Evolutionary conservation across 2,888 invertebrate species (phyloP).

Genomic region (Rhingia campestris): DNA sequence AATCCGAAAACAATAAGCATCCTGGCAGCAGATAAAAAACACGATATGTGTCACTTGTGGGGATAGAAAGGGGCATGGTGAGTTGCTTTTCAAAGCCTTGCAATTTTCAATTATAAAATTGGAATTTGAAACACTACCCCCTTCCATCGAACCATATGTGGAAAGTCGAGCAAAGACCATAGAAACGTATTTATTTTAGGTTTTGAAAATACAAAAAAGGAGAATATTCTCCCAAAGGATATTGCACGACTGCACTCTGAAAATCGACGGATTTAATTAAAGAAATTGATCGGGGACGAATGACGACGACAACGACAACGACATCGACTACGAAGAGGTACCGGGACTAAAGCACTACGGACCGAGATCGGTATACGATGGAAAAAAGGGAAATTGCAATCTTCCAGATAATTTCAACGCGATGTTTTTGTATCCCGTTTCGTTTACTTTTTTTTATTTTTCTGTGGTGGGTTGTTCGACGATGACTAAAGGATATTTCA

Average conservation of each 20-base stretch:
- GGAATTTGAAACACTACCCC: slow-evolving; percentile 46
- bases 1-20: slow-evolving; percentile 57
- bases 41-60: not conserved
- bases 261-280: slow-evolving; percentile 72
- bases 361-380: slow-evolving; percentile 28
- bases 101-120: slow-evolving; percentile 68
- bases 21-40: slow-evolving; percentile 9
- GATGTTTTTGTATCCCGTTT: slow-evolving; percentile 51
- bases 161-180: not conserved
- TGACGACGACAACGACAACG: slow-evolving; percentile 5
- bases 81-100: slow-evolving; percentile 35
- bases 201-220: slow-evolving; percentile 13
- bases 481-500: slow-evolving; percentile 55
- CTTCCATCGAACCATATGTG: slow-evolving; percentile 5
- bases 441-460: slow-evolving; percentile 23
- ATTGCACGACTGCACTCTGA: slow-evolving; percentile 64
- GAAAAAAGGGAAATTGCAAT: slow-evolving; percentile 66
- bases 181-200: slow-evolving; percentile 44
- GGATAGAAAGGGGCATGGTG: not conserved
- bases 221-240: slow-evolving; percentile 34
- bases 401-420: slow-evolving; percentile 64
- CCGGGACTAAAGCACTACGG: slow-evolving; percentile 14
- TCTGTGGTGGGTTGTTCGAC: slow-evolving; percentile 8
- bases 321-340: slow-evolving; percentile 28
- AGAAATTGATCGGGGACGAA: slow-evolving; percentile 66